Evolutionary conservation across 2,888 invertebrate species (phyloP).

Genomic region (Dendrolimus pini): DNA sequence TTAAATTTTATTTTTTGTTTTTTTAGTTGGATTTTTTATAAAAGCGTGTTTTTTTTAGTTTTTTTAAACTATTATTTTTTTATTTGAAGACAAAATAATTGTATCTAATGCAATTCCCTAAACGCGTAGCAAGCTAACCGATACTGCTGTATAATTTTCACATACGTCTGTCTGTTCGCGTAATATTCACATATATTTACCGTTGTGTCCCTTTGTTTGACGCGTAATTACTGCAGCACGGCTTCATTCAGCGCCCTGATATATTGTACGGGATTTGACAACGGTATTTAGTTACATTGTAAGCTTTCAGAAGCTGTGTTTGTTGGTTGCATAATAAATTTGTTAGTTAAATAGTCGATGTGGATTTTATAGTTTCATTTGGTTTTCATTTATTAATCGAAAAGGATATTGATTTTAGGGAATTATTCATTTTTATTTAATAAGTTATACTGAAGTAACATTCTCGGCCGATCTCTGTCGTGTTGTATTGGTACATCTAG

Average conservation of each 20-base stretch:
- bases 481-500: too few species aligned
- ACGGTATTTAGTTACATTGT: slow-evolving; percentile 38
- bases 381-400: too few species aligned
- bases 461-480: too few species aligned
- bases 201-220: slow-evolving; percentile 60
- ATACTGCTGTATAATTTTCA: slow-evolving; percentile 66
- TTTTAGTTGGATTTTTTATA: too few species aligned
- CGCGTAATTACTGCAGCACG: slow-evolving; percentile 50
- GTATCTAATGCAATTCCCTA: slow-evolving; percentile 14
- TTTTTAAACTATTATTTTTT: too few species aligned
- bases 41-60: too few species aligned
- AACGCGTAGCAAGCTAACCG: slow-evolving; percentile 16
- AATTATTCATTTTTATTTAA: too few species aligned
- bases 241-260: slow-evolving; percentile 28
- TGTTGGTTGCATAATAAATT: neutral
- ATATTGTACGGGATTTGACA: slow-evolving; percentile 48
- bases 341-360: too few species aligned
- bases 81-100: neutral
- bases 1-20: too few species aligned
- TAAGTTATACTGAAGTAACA: too few species aligned
- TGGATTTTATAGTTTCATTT: too few species aligned
- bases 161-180: slow-evolving; percentile 65
- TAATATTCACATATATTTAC: slow-evolving; percentile 63
- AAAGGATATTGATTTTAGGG: too few species aligned
- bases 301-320: neutral